Evolutionary conservation across 2,797 vertebrate genomes (phyloP).

Genomic region (Sternarchorhynchus goeldii): DNA sequence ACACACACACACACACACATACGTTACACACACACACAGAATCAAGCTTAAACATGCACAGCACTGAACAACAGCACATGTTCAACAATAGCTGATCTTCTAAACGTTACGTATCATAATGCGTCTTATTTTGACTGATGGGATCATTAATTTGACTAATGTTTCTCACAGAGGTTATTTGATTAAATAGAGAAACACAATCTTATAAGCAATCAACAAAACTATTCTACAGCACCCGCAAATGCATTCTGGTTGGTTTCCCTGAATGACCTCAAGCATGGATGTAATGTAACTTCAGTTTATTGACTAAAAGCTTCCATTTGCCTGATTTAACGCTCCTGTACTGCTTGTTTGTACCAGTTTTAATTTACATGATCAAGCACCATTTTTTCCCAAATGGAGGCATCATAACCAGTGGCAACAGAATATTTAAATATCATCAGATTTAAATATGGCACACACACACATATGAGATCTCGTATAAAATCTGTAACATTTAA

Average conservation of each 20-base stretch:
- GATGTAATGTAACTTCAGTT: slow-evolving; percentile 24
- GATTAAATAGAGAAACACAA: slow-evolving; percentile 17
- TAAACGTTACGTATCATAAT: too few species aligned
- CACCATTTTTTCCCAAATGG: slow-evolving; percentile 42
- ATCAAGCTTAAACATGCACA: background rate
- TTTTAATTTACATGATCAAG: slow-evolving; percentile 45
- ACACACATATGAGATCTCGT: too few species aligned
- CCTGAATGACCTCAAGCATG: slow-evolving; percentile 40
- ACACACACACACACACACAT: slow-evolving; percentile 44
- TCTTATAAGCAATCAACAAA: background rate
- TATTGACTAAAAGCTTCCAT: slow-evolving; percentile 25
- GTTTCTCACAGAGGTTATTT: background rate
- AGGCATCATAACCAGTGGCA: slow-evolving; percentile 40
- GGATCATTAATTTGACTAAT: background rate
- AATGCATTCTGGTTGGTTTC: slow-evolving; percentile 40
- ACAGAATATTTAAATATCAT: slow-evolving; percentile 8
- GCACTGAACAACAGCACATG: background rate
- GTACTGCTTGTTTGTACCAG: slow-evolving; percentile 51
- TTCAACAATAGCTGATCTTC: background rate
- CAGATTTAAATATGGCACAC: too few species aligned
- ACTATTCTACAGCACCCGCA: background rate
- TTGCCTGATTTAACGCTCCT: slow-evolving; percentile 15
- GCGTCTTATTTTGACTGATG: too few species aligned
- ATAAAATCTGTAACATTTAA: background rate
- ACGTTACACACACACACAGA: background rate